A percentile compares a stretch with the other conserved stretches of the same genome.
These are phyloP conservation scores for Buathra laborator DNA, from an alignment of 2,888 invertebrate species.

Conservation along the genomic window DNA sequence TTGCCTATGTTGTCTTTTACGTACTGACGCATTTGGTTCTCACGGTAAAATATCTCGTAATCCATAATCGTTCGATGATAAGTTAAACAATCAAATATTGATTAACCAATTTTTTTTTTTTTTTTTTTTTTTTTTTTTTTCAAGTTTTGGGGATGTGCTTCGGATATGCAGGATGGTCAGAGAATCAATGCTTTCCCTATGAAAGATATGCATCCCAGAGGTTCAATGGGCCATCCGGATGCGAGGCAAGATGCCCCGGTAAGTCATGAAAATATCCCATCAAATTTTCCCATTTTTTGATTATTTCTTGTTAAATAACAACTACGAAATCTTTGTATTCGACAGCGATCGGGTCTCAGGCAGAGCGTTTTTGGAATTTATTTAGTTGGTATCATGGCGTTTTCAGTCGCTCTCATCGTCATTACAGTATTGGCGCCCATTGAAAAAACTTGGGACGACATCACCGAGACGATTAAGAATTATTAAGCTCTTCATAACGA, in stretches of 20 bases:
- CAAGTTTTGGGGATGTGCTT: slow-evolving; percentile 92
- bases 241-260: slow-evolving; percentile 93
- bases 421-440: slow-evolving; percentile 92
- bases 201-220: slow-evolving; percentile 91
- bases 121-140: slow-evolving; percentile 80
- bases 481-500: not conserved
- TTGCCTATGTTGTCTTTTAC: slow-evolving; percentile 95
- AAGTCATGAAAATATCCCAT: slow-evolving; percentile 73
- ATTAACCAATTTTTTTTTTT: slow-evolving; percentile 73
- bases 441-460: slow-evolving; percentile 87
- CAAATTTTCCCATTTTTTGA: too few relatives aligned
- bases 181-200: slow-evolving; percentile 94
- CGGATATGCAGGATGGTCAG: slow-evolving; percentile 90
- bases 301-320: not conserved
- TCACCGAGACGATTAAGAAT: slow-evolving; percentile 72
- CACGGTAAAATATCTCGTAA: slow-evolving; percentile 87
- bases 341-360: slow-evolving; percentile 92
- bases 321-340: slow-evolving; percentile 72
- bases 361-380: slow-evolving; percentile 93
- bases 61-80: not conserved
- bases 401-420: slow-evolving; percentile 91
- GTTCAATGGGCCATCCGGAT: slow-evolving; percentile 89
- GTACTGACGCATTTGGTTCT: slow-evolving; percentile 94
- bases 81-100: not conserved
- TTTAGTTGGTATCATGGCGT: slow-evolving; percentile 89